Conservation (phyloP, 2,797 vertebrate species). For the Eleutherodactylus coqui region DNA sequence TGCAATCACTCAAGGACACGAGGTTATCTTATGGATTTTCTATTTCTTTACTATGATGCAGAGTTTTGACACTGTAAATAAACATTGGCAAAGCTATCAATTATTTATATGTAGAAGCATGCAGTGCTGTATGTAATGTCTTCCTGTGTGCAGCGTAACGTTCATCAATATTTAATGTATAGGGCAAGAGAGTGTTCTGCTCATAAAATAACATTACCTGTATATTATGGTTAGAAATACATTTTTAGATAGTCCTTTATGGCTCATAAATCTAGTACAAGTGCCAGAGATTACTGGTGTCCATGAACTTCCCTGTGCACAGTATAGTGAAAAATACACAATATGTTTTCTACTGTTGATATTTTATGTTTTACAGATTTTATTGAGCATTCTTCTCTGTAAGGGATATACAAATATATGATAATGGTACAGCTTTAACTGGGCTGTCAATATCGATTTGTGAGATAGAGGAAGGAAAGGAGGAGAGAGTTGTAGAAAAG, state of each 20-base stretch:
- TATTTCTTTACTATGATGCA: not conserved
- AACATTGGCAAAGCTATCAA: constrained; percentile 14
- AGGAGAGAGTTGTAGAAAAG: too few species aligned
- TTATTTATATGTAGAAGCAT: constrained; percentile 11
- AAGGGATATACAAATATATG: not conserved
- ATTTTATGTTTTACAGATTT: not conserved
- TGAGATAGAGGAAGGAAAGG: too few species aligned
- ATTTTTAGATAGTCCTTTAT: not conserved
- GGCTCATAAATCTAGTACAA: not conserved
- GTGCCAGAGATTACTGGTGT: not conserved
- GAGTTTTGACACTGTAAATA: constrained; percentile 25
- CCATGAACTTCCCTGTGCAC: not conserved
- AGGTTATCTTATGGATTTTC: not conserved
- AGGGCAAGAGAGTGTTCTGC: not conserved
- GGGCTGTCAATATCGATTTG: too few species aligned
- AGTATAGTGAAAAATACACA: not conserved
- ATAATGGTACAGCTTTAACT: too few species aligned
- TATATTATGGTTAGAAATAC: not conserved
- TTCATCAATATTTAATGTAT: constrained; percentile 33
- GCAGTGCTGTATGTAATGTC: not conserved
- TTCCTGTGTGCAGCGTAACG: not conserved
- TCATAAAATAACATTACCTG: not conserved
- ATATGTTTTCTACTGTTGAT: not conserved
- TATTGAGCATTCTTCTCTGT: too few species aligned
- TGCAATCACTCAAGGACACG: not conserved